Base-by-base conservation (phyloP, 2,113 vertebrate genomes). In the Maccullochella peelii region DNA sequence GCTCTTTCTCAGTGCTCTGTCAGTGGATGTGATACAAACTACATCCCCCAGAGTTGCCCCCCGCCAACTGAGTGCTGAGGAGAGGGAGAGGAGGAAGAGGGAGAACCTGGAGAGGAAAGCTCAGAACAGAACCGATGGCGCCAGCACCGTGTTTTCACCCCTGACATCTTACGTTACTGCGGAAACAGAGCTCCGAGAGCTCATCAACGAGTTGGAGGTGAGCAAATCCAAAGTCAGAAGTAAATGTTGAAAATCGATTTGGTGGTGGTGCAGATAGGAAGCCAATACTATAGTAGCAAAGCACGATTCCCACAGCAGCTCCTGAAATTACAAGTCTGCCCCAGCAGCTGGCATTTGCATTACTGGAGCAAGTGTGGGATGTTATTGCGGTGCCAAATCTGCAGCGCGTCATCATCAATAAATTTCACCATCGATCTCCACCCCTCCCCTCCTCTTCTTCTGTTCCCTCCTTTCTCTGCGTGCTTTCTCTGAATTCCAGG, bases 181-280 rank as follows among this genome's bases (percentile, higher is more conserved):
- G 15, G 95, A 98, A 91, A 99, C 98, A 0, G 97, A 99, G 77
- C 96, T 99, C 7, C 57, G 55, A 79, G 97, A 97, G 72, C 95
- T 99, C 82, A 95, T 99, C 94, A 57, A 91, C 67, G 97, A 98
- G 86, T 93, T 99, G 71, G 94, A 99, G 98, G 98, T 99, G 85
- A 95, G 92, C 36, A 18, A 18, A 55, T 6, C 20, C 6, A 47
- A 78, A 36, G 14, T 21, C 15, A 2, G 33, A 38, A 61, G 27
- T 27, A 58, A 57, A 68, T 15, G 42, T 70, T 80, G 73, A 30
- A 79, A 86, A 74, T 38, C 44, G 52, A 83, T 80, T 79, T n/a
- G 36, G 54, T 21, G 49, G 30, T 15, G 21, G 75, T 42, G 58
- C 63, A 25, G 47, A 30, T 33, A 73, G 62, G 65, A 74, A 36